These are phyloP conservation scores for Chelidonichthys spinosus DNA, from an alignment of 2,797 vertebrate genomes.

Conservation along the genomic window DNA sequence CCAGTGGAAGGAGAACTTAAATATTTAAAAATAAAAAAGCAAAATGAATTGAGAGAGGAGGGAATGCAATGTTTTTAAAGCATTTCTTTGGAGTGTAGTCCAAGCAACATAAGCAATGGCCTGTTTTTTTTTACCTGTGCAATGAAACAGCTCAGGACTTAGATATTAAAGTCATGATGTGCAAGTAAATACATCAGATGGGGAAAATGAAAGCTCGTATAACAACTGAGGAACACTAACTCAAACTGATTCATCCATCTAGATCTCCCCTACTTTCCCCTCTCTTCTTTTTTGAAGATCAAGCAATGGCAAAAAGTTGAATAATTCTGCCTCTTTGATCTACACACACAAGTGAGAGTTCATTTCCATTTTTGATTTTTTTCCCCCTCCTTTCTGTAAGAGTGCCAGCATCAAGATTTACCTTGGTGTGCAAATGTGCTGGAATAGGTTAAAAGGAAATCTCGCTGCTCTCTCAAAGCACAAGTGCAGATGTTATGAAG, in stretches of 20 bases:
- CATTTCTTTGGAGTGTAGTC: background rate
- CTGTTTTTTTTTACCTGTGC: conserved; percentile 31
- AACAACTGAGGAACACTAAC: conserved; percentile 68
- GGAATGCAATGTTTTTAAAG: conserved; percentile 2
- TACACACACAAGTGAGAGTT: conserved; percentile 86
- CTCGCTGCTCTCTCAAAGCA: conserved; percentile 86
- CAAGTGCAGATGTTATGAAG: conserved; percentile 91
- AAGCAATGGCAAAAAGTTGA: conserved; percentile 91
- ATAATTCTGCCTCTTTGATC: conserved; percentile 91
- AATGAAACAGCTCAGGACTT: conserved; percentile 29
- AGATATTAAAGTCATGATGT: conserved; percentile 49
- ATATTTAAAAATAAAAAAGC: background rate
- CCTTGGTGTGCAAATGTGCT: conserved; percentile 91
- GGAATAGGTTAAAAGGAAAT: conserved; percentile 92
- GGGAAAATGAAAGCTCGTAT: conserved; percentile 55
- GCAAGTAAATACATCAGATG: conserved; percentile 50
- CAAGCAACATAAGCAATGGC: background rate
- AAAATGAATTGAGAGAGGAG: background rate
- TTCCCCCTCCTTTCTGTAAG: conserved; percentile 87
- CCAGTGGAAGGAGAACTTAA: background rate
- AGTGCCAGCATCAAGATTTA: conserved; percentile 89
- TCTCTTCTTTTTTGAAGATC: conserved; percentile 88
- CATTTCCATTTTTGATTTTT: conserved; percentile 92
- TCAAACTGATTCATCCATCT: conserved; percentile 76
- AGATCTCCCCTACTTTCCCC: conserved; percentile 78